phyloP scores from a whole-genome alignment of 2,113 vertebrate genomes.

The Prunella fulvescens region DNA sequence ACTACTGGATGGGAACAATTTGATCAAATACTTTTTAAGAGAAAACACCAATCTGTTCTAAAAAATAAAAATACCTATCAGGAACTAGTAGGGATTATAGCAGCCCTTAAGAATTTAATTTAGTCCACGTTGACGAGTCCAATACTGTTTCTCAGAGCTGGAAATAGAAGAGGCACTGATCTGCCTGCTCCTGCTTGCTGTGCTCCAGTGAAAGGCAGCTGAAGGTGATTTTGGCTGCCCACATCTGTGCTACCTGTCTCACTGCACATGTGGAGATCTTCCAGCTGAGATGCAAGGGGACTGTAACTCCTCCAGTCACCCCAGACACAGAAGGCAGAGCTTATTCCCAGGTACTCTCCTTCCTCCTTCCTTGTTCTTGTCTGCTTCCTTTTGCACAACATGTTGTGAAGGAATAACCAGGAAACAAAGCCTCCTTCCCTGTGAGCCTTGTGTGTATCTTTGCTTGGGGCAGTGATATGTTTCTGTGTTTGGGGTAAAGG shows the following conservation, averaged over 20 bases:
- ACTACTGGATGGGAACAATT: not conserved
- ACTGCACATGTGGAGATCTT: not conserved
- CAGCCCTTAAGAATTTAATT: not conserved
- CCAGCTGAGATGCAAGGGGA: fast-evolving
- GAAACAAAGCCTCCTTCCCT: not conserved
- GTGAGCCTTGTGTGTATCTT: not conserved
- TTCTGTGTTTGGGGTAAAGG: not conserved
- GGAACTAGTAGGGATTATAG: not conserved
- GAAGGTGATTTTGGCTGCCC: not conserved
- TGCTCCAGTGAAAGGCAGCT: not conserved
- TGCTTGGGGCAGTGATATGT: not conserved
- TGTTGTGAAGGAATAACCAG: not conserved
- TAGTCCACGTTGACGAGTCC: not conserved
- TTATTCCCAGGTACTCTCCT: not conserved
- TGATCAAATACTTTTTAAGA: not conserved
- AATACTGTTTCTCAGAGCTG: not conserved
- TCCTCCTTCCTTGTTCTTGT: not conserved
- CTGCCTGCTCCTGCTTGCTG: not conserved
- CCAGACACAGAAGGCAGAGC: not conserved
- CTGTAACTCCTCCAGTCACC: not conserved
- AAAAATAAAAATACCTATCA: not conserved
- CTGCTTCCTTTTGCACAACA: not conserved
- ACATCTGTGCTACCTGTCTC: not conserved
- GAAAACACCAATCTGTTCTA: not conserved
- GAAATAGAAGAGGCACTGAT: not conserved